Base-by-base conservation (phyloP, 2,888 invertebrate species). In the Amphipyra tragopoginis region DNA sequence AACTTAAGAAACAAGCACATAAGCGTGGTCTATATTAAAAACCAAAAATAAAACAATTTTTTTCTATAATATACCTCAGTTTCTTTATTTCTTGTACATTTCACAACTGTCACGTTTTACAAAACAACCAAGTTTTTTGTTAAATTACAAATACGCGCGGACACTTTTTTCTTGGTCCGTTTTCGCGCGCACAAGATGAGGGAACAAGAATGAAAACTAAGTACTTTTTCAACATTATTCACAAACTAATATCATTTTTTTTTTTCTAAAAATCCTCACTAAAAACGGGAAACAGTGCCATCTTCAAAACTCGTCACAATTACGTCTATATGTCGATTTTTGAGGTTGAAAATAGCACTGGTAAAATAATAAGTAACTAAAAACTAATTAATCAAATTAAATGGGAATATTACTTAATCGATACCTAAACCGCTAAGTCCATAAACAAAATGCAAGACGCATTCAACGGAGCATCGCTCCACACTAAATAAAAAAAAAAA, bases 11-110 rank as follows among this genome's bases (percentile, higher is more conserved):
- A 90, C 92, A 91, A 90, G 92, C 93, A 90, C 90, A 90, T 86
- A 90, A 90, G 88, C 90, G 79, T 82, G 83, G 77, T 80, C 80
- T 83, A 83, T 83, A 83, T 71, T 64, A 78, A 64, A 65, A 79
- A 76, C 72, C 84, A 88, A 89, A 91, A 92, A 93, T 90, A 83
- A 92, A 93, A 92, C 89, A 87, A 87, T 87, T 81, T 58, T 81
- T 52, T 83, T 86, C 89, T 91, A 92, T 87, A 88, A 89, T 89
- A 92, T 83, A 92, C 86, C 87, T 87, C 85, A 87, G 86, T 88
- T 87, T 84, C 82, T 92, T 92, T 91, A 91, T 91, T 92, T 89
- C 90, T 92, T 92, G 92, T 93, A 93, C 92, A 90, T 90, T 86
- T 92, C 90, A 92, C 91, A 92, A 91, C 89, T 90, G 90, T 84